Base-by-base conservation (phyloP, 2,113 vertebrate species). In the Centropus unirufus region DNA sequence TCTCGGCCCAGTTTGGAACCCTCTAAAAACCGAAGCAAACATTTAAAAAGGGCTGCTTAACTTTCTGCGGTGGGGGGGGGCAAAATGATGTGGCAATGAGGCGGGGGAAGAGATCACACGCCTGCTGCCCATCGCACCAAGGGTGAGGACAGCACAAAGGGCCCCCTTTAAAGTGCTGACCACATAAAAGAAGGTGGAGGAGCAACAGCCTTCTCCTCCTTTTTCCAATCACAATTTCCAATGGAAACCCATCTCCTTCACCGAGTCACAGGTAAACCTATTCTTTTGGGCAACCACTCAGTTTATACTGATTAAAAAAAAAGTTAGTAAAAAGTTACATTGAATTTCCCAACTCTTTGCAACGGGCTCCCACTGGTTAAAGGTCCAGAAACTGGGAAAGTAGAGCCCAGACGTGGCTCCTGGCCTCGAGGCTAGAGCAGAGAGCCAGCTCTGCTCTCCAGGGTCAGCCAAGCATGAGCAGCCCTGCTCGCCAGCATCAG, bases 161-260 rank as follows among this genome's bases (percentile, higher is more conserved):
- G 36, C 88, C 89, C 93, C 82, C 5, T 61, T 81, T 93, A 95
- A 97, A 97, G 96, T 97, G 97, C 92, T 84, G 32, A 95, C 95
- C 85, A 74, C 73, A 80, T 52, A 55, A 83, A 73, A 44, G 22
- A 87, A 40, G 81, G 76, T 34, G 85, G 90, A 82, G 92, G 62
- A 62, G 67, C 72, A 61, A 94, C 76, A 95, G 94, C 89, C 77
- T 94, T 73, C 78, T 92, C 85, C 89, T 92, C 75, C 69, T 79
- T 85, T 92, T 93, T 61, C 63, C 94, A 54, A 93, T 63, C 57
- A 59, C 68, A 20, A 89, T 83, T 94, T 79, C 84, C 61, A 75
- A 67, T 3, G 49, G 67, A 89, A 92, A 80, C 52, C 76, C 46
- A 51, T 40, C 62, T 95, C 80, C 66, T 89, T 81, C 82, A 85